phyloP scores from a whole-genome alignment of 1,140 invertebrate genomes.

The Hydropsyche tenuis region DNA sequence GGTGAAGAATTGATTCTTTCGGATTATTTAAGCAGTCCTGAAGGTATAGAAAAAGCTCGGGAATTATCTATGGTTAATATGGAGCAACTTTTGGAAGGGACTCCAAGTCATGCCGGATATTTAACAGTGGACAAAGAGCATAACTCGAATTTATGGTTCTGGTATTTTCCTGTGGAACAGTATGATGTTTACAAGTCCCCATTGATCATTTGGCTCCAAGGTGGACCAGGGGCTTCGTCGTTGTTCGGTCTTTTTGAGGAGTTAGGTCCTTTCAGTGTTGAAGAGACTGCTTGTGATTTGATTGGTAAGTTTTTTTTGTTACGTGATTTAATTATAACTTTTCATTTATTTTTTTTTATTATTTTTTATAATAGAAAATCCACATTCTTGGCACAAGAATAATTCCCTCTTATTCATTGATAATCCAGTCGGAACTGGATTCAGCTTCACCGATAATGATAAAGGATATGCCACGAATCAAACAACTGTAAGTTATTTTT shows the following conservation, averaged over 20 bases:
- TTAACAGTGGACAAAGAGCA: conserved; percentile 75
- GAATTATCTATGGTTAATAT: conserved; percentile 56
- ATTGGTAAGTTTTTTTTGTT: conserved; percentile 32
- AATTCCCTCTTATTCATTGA: conserved; percentile 84
- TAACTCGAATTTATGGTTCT: conserved; percentile 87
- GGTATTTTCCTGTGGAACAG: conserved; percentile 81
- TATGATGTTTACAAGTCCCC: conserved; percentile 65
- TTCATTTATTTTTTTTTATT: background rate
- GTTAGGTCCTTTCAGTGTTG: conserved; percentile 68
- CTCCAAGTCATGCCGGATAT: conserved; percentile 60
- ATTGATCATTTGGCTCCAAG: conserved; percentile 86
- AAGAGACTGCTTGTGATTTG: conserved; percentile 48
- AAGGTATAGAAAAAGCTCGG: conserved; percentile 53
- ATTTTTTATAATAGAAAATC: conserved; percentile 54
- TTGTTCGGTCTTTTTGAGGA: conserved; percentile 77
- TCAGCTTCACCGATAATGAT: conserved; percentile 73
- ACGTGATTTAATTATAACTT: background rate
- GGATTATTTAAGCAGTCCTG: conserved; percentile 55
- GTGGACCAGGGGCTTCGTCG: conserved; percentile 73
- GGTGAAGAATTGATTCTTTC: conserved; percentile 57
- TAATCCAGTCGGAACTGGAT: conserved; percentile 85
- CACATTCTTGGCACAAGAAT: conserved; percentile 74
- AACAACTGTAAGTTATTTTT: conserved; percentile 56
- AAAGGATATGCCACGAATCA: conserved; percentile 70
- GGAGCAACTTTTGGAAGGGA: conserved; percentile 54